phyloP scores from a whole-genome alignment of 2,888 invertebrate species.

The Macrosoma leucophasiata region DNA sequence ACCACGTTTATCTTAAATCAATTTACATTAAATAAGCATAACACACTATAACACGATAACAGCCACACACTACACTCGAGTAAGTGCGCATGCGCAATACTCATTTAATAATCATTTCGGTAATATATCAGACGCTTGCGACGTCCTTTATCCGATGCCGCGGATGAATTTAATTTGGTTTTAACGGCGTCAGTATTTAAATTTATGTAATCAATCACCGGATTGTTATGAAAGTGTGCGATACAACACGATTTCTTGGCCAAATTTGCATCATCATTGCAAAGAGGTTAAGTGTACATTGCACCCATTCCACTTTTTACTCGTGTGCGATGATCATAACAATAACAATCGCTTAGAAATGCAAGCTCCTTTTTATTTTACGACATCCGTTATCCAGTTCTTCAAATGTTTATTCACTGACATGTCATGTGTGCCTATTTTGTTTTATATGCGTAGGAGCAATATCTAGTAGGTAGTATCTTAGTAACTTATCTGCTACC shows the following conservation, averaged over 20 bases:
- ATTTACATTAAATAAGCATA: slow-evolving; percentile 37
- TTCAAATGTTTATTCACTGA: too few relatives aligned
- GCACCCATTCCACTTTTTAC: slow-evolving; percentile 30
- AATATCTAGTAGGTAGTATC: too few relatives aligned
- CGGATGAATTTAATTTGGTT: slow-evolving; percentile 68
- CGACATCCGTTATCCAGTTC: too few relatives aligned
- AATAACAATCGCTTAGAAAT: too few relatives aligned
- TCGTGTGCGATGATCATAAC: not conserved
- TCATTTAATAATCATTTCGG: slow-evolving; percentile 61
- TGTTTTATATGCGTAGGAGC: too few relatives aligned
- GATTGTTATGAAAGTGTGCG: slow-evolving; percentile 72
- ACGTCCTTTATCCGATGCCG: slow-evolving; percentile 66
- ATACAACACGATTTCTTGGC: slow-evolving; percentile 65
- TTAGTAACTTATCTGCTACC: too few relatives aligned
- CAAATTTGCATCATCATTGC: slow-evolving; percentile 65
- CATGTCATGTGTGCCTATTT: too few relatives aligned
- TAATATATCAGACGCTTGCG: slow-evolving; percentile 64
- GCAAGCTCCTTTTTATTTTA: too few relatives aligned
- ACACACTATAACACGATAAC: slow-evolving; percentile 33
- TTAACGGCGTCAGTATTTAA: slow-evolving; percentile 68
- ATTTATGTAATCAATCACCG: slow-evolving; percentile 72
- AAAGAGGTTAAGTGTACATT: slow-evolving; percentile 46
- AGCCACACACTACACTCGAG: slow-evolving; percentile 25
- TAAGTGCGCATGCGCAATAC: slow-evolving; percentile 45
- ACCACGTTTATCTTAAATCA: slow-evolving; percentile 34